Evolutionary conservation across 2,888 invertebrate species (phyloP).

Genomic region (Balanococcus diminutus): DNA sequence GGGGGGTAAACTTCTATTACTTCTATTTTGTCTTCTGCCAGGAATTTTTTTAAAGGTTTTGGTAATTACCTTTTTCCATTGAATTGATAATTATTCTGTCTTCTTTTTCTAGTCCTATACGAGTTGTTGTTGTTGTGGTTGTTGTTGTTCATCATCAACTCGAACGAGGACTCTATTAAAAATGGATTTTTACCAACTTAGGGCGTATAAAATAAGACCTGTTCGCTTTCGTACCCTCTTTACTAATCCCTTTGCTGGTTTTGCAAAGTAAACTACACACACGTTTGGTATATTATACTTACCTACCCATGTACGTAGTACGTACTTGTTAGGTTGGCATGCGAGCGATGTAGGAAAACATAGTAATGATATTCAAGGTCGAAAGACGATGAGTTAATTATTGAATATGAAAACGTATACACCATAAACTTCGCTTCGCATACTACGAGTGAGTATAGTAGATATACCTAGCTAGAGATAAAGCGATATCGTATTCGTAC

Average conservation of each 20-base stretch:
- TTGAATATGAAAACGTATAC: background rate
- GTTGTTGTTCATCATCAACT: too few relatives aligned
- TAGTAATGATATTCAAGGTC: conserved; percentile 7
- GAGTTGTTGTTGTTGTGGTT: too few relatives aligned
- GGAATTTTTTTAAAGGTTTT: too few relatives aligned
- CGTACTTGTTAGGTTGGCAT: background rate
- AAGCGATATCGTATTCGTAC: background rate
- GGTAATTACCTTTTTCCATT: too few relatives aligned
- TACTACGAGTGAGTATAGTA: background rate
- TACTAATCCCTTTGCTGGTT: background rate
- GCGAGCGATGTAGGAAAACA: background rate
- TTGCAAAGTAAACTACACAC: background rate
- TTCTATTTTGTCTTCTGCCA: too few relatives aligned
- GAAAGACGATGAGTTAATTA: background rate
- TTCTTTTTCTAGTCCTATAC: too few relatives aligned
- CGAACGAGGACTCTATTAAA: background rate
- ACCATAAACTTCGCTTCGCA: background rate
- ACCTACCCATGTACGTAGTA: background rate
- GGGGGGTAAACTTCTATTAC: too few relatives aligned
- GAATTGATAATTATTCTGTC: too few relatives aligned
- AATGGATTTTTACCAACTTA: background rate
- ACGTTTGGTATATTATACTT: background rate
- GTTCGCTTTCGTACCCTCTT: background rate
- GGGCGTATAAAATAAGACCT: background rate
- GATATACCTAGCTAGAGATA: background rate